Base-by-base conservation (phyloP, 2,797 vertebrate species). In the Chrosomus eos region DNA sequence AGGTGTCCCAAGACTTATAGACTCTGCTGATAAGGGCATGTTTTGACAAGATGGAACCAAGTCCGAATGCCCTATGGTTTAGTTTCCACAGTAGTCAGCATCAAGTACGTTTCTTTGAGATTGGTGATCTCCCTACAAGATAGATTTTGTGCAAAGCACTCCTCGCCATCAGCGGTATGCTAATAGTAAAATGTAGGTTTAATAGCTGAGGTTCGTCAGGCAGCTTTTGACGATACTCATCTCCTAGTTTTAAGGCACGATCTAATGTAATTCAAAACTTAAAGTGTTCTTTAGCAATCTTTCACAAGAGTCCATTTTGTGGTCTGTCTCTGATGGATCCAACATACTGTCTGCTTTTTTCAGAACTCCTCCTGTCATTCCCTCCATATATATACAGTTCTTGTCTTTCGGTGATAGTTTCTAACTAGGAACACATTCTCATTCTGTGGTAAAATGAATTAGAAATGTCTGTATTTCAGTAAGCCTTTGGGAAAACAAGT, bases 31-130 rank as follows among this genome's bases (percentile, higher is more conserved):
- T 93, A 91, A 89, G 33, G 43, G 62, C 84, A 4, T 79, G 92
- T 90, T 91, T 84, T 84, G 81, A 91, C 88, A 91, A 87, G 89
- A 33, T 53, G 78, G 75, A 84, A 85, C 48, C 0, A 72, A 21
- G 51, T 78, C 70, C 33, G 23, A 72, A 67, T 36, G 71, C 26
- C 10, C 55, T 4, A 28, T 64, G 72, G 66, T 87, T 85, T 48
- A 58, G 73, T 84, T 82, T 84, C 79, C 62, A 82, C 73, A 85
- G 78, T 87, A 78, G 67, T 72, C 78, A 82, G 74, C 36, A 21
- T 70, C 26, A 51, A 83, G 66, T 72, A 68, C 36, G 36, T 70
- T 76, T 33, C 43, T 85, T 71, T 71, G 31, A 53, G 71, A 71
- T 11, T 40, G 64, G 36, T 1, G 53, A 66, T 82, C 72, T 74